These are phyloP conservation scores for Vanessa cardui DNA, from an alignment of 2,888 invertebrate genomes.

Conservation along the genomic window DNA sequence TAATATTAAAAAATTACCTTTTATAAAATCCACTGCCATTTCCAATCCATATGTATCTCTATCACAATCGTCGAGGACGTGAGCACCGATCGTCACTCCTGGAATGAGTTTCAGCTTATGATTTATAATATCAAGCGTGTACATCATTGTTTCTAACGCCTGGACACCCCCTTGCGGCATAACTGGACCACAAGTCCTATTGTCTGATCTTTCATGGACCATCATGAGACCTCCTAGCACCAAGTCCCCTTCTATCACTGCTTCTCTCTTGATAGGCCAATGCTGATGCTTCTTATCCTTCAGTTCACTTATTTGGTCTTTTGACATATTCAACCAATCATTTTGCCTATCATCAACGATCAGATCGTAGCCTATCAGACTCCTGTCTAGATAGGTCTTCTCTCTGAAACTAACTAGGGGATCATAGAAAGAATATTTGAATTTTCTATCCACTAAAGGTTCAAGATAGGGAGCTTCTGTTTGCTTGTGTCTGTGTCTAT, in stretches of 20 bases:
- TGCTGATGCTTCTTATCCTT: constrained; percentile 70
- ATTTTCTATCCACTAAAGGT: constrained; percentile 48
- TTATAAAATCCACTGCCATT: constrained; percentile 97
- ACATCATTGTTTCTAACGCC: constrained; percentile 96
- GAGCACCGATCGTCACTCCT: constrained; percentile 91
- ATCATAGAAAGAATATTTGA: constrained; percentile 43
- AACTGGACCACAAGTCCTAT: constrained; percentile 93
- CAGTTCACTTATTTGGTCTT: constrained; percentile 62
- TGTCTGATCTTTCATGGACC: constrained; percentile 94
- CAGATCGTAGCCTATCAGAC: constrained; percentile 49
- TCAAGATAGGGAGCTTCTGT: constrained; percentile 44
- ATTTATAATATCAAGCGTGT: constrained; percentile 92
- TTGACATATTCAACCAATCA: constrained; percentile 70
- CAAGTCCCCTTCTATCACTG: constrained; percentile 93
- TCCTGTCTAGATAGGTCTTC: constrained; percentile 53
- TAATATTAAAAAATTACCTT: constrained; percentile 84
- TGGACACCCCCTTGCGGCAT: constrained; percentile 97
- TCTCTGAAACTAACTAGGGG: constrained; percentile 52
- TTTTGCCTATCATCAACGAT: constrained; percentile 49
- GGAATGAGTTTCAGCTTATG: constrained; percentile 85
- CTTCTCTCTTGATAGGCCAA: constrained; percentile 94
- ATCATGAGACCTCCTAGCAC: constrained; percentile 96
- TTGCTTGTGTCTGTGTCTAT: constrained; percentile 69
- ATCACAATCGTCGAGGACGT: constrained; percentile 96
- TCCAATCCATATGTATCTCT: constrained; percentile 97